Percentiles rank a stretch among this genome's conserved stretches.
These are phyloP conservation scores for Temnothorax unifasciatus DNA, from an alignment of 2,888 invertebrate genomes.

Conservation along the genomic window DNA sequence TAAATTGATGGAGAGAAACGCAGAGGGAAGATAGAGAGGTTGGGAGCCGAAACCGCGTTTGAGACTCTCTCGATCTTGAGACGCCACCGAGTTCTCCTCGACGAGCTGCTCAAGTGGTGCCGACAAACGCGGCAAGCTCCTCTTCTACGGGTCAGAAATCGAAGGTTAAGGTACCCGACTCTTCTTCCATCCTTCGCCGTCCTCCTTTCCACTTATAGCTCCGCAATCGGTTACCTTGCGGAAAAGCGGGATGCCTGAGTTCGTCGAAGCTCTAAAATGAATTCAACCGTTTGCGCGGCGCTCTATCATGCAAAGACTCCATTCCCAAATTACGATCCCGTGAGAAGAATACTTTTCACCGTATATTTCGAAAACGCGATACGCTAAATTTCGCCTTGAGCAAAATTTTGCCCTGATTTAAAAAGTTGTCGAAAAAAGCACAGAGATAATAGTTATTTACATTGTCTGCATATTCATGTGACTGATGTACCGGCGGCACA, in stretches of 20 bases:
- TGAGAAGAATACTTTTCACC: constrained; percentile 60
- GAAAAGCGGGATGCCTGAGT: constrained; percentile 45
- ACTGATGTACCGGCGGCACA: background rate
- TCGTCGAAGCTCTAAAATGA: constrained; percentile 43
- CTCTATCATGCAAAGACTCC: constrained; percentile 54
- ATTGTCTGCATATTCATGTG: constrained; percentile 1
- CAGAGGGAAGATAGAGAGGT: constrained; percentile 45
- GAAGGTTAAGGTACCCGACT: constrained; percentile 59
- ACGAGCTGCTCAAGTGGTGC: constrained; percentile 62
- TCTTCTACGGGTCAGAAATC: constrained; percentile 62
- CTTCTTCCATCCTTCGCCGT: constrained; percentile 7
- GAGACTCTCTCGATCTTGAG: constrained; percentile 60
- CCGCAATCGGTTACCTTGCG: constrained; percentile 40
- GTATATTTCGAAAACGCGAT: constrained; percentile 18
- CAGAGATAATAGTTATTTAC: background rate
- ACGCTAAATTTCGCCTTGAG: background rate
- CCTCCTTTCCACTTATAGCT: constrained; percentile 26
- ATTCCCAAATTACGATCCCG: constrained; percentile 69
- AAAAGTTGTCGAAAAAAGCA: constrained; percentile 7
- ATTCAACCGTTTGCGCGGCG: constrained; percentile 51
- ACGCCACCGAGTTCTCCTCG: constrained; percentile 51
- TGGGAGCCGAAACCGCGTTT: constrained; percentile 56
- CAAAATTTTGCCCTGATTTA: background rate
- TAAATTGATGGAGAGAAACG: constrained; percentile 46
- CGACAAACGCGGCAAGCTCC: constrained; percentile 67